These are phyloP conservation scores for Abrostola triplasia DNA, from an alignment of 2,888 invertebrate species.

Conservation along the genomic window DNA sequence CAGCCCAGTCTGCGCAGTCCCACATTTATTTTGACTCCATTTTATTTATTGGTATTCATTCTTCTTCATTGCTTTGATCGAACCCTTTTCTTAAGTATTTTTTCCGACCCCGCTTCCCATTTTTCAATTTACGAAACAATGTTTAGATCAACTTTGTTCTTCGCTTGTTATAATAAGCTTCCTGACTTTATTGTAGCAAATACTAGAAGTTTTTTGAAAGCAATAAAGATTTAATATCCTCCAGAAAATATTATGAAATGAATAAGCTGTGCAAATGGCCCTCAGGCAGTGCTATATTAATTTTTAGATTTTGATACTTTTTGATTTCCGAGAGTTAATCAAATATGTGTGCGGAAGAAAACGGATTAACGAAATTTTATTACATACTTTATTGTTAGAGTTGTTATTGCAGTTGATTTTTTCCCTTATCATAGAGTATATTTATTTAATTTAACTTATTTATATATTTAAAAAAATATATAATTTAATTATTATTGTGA, in stretches of 20 bases:
- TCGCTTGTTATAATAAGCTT: constrained; percentile 23
- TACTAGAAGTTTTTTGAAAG: constrained; percentile 17
- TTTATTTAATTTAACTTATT: no score
- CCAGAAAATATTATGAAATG: neutral
- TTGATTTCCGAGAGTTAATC: neutral
- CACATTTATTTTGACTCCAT: no score
- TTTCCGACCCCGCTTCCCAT: no score
- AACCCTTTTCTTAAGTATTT: no score
- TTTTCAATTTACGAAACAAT: constrained; percentile 20
- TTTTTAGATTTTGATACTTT: neutral
- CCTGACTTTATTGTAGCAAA: constrained; percentile 22
- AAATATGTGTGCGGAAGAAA: neutral
- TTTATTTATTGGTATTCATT: no score
- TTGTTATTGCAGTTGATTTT: neutral
- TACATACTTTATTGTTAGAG: neutral
- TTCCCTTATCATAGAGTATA: no score
- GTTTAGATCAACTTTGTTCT: constrained; percentile 43
- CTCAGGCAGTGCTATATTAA: constrained; percentile 6
- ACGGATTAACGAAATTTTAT: neutral
- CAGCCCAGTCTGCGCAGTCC: no score
- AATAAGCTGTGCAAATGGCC: neutral
- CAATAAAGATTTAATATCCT: constrained; percentile 11
- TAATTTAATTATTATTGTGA: no score
- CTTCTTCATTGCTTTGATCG: no score
- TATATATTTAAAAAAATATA: no score